Conservation (phyloP, 2,888 invertebrate species). For the Protonemura montana region DNA sequence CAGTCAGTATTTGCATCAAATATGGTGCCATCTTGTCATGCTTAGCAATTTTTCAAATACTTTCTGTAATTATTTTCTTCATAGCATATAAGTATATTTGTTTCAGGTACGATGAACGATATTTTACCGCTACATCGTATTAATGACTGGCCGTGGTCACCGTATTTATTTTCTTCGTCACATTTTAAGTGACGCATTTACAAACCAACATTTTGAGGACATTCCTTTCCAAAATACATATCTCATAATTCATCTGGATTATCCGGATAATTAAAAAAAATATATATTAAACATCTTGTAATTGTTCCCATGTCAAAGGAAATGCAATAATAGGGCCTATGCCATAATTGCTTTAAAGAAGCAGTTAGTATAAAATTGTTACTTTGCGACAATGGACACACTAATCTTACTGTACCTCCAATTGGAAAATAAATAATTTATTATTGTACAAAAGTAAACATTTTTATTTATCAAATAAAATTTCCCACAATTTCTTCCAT, state of each 20-base stretch:
- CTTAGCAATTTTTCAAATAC: too few relatives aligned
- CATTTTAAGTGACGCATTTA: background rate
- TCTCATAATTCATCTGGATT: background rate
- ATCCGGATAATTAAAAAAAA: too few relatives aligned
- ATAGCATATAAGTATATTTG: background rate
- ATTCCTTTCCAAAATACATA: background rate
- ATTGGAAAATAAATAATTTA: constrained; percentile 18
- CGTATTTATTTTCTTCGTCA: background rate
- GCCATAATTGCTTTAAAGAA: background rate
- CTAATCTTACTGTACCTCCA: background rate
- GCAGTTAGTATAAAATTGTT: background rate
- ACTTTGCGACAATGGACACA: background rate
- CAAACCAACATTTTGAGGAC: background rate
- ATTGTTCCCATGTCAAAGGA: background rate
- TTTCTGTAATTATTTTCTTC: too few relatives aligned
- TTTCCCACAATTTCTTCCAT: background rate
- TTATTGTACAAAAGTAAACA: constrained; percentile 20
- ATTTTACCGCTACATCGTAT: background rate
- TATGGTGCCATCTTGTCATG: too few relatives aligned
- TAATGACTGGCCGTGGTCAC: background rate
- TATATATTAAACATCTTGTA: background rate
- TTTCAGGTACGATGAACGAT: background rate
- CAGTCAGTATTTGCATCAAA: background rate
- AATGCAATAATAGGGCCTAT: background rate
- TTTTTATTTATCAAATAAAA: background rate